A percentile compares a stretch with the other conserved stretches of the same genome.
These are phyloP conservation scores for Leptopilina drosophilae DNA, from an alignment of 2,888 invertebrate genomes.

Conservation along the genomic window DNA sequence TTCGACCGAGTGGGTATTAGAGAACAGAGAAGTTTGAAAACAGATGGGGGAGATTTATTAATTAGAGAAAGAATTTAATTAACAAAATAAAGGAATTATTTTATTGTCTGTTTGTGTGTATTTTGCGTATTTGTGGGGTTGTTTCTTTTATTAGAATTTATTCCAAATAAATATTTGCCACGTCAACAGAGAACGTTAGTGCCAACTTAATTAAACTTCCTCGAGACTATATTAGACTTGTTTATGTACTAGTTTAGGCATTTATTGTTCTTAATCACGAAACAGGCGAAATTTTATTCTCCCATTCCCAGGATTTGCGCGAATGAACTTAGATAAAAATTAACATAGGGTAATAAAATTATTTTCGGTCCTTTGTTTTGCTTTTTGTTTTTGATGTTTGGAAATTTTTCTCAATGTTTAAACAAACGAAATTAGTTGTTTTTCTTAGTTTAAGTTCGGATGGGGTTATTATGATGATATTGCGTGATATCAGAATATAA, in stretches of 20 bases:
- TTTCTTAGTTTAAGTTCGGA: too few species aligned
- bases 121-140: neutral
- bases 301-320: neutral
- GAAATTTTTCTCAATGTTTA: too few species aligned
- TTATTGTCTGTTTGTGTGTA: neutral
- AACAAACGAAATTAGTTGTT: too few species aligned
- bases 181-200: neutral
- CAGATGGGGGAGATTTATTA: neutral
- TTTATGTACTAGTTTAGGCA: constrained; percentile 7
- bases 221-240: neutral
- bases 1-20: too few species aligned
- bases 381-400: too few species aligned
- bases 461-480: too few species aligned
- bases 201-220: constrained; percentile 7
- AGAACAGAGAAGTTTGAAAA: neutral
- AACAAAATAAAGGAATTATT: neutral
- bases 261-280: constrained; percentile 14
- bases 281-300: constrained; percentile 33
- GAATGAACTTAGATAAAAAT: neutral
- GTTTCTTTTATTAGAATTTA: neutral
- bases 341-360: too few species aligned
- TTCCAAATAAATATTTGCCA: neutral
- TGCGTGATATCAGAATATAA: too few species aligned
- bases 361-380: too few species aligned
- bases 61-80: neutral